These are phyloP conservation scores for Hermatobates lingyangjiaoensis DNA, from an alignment of 1,140 invertebrate genomes.

Conservation along the genomic window DNA sequence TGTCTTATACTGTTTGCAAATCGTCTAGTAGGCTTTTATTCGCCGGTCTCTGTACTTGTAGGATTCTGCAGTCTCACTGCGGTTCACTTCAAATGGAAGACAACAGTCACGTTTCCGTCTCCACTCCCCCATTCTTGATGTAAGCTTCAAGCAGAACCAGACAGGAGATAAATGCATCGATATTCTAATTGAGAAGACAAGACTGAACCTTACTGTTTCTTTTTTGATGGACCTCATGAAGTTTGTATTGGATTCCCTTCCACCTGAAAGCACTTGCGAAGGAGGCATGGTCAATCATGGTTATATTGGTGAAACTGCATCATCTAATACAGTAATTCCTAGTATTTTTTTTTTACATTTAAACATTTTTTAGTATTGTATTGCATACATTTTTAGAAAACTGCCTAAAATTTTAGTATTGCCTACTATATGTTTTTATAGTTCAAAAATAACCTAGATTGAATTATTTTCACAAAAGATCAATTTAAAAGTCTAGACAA, in stretches of 20 bases:
- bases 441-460: no score
- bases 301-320: slow-evolving; percentile 33
- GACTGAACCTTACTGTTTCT: slow-evolving; percentile 50
- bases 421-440: no score
- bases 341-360: background rate
- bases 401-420: no score
- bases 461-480: no score
- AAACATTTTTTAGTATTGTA: no score
- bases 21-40: no score
- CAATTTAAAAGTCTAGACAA: no score
- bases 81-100: slow-evolving; percentile 24
- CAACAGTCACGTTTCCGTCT: slow-evolving; percentile 38
- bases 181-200: slow-evolving; percentile 46
- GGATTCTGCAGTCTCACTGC: slow-evolving; percentile 48
- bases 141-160: slow-evolving; percentile 39
- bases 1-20: no score
- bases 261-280: slow-evolving; percentile 31
- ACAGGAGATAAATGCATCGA: slow-evolving; percentile 42
- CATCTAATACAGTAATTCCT: background rate
- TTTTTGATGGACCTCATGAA: slow-evolving; percentile 44
- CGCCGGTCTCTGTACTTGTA: no score
- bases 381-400: no score
- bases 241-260: slow-evolving; percentile 46
- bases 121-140: slow-evolving; percentile 44
- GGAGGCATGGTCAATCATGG: slow-evolving; percentile 46